Evolutionary conservation across 2,113 vertebrate genomes (phyloP), one percentile per base, ranked within the genome.

Genomic region (Ammodytes marinus): DNA sequence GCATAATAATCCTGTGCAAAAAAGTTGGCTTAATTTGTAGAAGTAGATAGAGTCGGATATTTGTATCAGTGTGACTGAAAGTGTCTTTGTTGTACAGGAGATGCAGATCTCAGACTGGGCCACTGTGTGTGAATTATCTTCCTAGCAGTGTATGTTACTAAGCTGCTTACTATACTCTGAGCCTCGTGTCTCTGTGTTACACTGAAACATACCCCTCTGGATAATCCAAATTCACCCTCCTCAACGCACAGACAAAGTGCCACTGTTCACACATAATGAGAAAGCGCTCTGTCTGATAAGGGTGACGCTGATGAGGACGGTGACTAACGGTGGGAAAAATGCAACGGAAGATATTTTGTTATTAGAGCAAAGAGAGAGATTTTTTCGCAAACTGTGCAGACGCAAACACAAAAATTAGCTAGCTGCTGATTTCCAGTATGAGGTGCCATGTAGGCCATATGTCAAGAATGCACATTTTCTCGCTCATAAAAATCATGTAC

Each of bases 151-250:
- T 85, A 83, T 60, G 70, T 89, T 83, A 85, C 84, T 92, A 93
- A 93, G 88, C 92, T 74, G 71, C 83, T 93, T 93, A 91, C 77
- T 14, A 27, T 27, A 57, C 86, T 80, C 80, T 74, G 63, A 88
- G 80, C 81, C 76, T 66, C 80, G 55, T 89, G 79, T 91, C 88
- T 88, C 83, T 88, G 83, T 83, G 64, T 88, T 84, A 80, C 83
- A 69, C 53, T 82, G 87, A 70, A 92, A 92, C 89, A 74, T 59
- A 87, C 81, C 73, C 84, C 84, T 73, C 43, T 55, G 83, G 85
- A 85, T 93, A 87, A 94, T 91, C 90, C 89, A 84, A 87, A 94
- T 91, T 89, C 89, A 84, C 59, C 79, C 79, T 80, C 60, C 84
- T 80, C 61, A 42, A 84, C 60, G 49, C 80, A 46, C 67, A 76